Percentiles rank a stretch among this genome's conserved stretches.
phyloP scores from a whole-genome alignment of 2,113 vertebrate species.

The Nicator chloris region DNA sequence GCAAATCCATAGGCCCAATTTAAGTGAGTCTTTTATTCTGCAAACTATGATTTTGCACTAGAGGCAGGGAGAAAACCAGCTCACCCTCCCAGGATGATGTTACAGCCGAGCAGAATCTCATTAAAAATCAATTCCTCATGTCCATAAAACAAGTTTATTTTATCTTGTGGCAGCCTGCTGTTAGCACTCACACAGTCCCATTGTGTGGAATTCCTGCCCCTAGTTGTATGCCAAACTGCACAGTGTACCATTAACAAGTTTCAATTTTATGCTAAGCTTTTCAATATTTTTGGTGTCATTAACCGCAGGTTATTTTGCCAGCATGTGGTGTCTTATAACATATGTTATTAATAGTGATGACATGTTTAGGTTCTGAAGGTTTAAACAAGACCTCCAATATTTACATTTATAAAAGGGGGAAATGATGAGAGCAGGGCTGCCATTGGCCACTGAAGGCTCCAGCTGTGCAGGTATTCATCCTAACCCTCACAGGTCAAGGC shows the following conservation, averaged over 20 bases:
- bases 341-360: constrained; percentile 62
- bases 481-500: constrained; percentile 48
- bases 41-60: constrained; percentile 57
- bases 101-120: constrained; percentile 73
- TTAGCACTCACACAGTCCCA: constrained; percentile 67
- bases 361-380: constrained; percentile 57
- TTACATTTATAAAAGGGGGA: constrained; percentile 57
- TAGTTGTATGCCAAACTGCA: constrained; percentile 49
- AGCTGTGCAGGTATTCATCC: constrained; percentile 59
- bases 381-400: constrained; percentile 66
- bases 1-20: constrained; percentile 46
- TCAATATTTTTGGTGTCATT: constrained; percentile 71
- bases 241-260: constrained; percentile 70
- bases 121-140: constrained; percentile 78
- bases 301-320: constrained; percentile 58
- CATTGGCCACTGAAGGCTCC: constrained; percentile 14
- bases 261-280: constrained; percentile 75
- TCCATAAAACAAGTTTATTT: constrained; percentile 79
- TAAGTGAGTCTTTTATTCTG: constrained; percentile 29
- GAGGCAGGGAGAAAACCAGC: constrained; percentile 54
- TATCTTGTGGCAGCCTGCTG: constrained; percentile 75
- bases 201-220: constrained; percentile 71
- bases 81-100: constrained; percentile 70
- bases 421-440: not conserved
- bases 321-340: constrained; percentile 68